Evolutionary conservation across 2,888 invertebrate genomes (phyloP).

Genomic region (Monopis laevigella): DNA sequence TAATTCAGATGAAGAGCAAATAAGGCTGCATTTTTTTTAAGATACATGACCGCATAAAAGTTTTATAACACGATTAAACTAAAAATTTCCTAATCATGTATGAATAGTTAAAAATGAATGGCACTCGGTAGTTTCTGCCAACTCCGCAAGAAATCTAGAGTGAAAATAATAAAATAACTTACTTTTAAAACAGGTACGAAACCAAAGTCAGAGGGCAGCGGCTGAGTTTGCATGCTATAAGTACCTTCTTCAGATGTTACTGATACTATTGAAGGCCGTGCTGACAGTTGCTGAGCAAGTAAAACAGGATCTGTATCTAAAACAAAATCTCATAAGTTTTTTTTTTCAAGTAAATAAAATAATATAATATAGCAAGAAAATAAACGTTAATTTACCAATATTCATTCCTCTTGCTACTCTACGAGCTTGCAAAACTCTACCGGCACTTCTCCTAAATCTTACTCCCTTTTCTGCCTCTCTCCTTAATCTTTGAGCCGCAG

Average conservation of each 20-base stretch:
- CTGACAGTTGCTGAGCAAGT: slow-evolving; percentile 56
- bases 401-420: slow-evolving; percentile 57
- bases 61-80: too few relatives aligned
- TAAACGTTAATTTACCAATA: slow-evolving; percentile 34
- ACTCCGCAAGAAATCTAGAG: too few relatives aligned
- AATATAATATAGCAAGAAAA: neutral
- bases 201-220: slow-evolving; percentile 53
- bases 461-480: slow-evolving; percentile 57
- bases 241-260: slow-evolving; percentile 56
- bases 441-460: slow-evolving; percentile 51
- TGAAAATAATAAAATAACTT: too few relatives aligned
- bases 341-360: neutral
- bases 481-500: slow-evolving; percentile 48
- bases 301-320: slow-evolving; percentile 54
- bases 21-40: too few relatives aligned
- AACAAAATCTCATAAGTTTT: neutral
- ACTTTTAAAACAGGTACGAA: slow-evolving; percentile 55
- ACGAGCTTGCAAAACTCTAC: slow-evolving; percentile 51
- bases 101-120: too few relatives aligned
- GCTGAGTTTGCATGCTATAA: slow-evolving; percentile 46
- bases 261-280: slow-evolving; percentile 59
- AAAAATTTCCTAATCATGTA: too few relatives aligned
- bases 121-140: too few relatives aligned
- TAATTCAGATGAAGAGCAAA: too few relatives aligned
- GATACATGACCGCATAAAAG: too few relatives aligned